Evolutionary conservation across 1,140 invertebrate genomes (phyloP).

Genomic region (Drosophila virilis): DNA sequence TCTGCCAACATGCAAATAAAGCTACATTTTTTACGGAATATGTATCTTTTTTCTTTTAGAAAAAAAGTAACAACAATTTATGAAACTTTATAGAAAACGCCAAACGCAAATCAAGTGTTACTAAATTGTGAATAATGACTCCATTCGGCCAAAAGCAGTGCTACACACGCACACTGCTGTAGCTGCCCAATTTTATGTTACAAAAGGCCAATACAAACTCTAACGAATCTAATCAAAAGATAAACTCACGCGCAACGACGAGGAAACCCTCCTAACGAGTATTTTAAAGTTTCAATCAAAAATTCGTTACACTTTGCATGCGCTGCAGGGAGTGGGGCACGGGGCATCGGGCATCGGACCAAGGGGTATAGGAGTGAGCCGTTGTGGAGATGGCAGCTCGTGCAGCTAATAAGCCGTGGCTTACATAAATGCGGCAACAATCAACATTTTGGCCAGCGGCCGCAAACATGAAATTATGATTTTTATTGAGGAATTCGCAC

Average conservation of each 20-base stretch:
- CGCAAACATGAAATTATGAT: slow-evolving; percentile 80
- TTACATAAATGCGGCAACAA: slow-evolving; percentile 83
- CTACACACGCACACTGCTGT: slow-evolving; percentile 10
- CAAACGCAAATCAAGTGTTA: slow-evolving; percentile 81
- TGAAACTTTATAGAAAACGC: slow-evolving; percentile 74
- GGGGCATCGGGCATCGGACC: background rate
- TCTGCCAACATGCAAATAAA: slow-evolving; percentile 1
- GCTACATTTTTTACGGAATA: background rate
- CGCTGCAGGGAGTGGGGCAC: background rate
- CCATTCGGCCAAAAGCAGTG: slow-evolving; percentile 47
- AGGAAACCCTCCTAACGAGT: slow-evolving; percentile 77
- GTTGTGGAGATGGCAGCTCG: slow-evolving; percentile 54
- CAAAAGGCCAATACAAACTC: slow-evolving; percentile 77
- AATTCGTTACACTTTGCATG: slow-evolving; percentile 78
- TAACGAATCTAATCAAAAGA: slow-evolving; percentile 83
- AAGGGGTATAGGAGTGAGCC: background rate
- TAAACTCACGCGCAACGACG: slow-evolving; percentile 74
- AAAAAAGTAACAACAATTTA: slow-evolving; percentile 67
- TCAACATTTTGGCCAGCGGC: slow-evolving; percentile 73
- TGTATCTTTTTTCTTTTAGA: slow-evolving; percentile 13
- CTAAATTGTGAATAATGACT: slow-evolving; percentile 83
- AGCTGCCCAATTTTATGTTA: slow-evolving; percentile 63
- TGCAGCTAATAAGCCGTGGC: slow-evolving; percentile 79
- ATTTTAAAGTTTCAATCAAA: slow-evolving; percentile 82
- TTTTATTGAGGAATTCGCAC: slow-evolving; percentile 82